Conservation (phyloP, 2,113 vertebrate genomes). For the Lepus europaeus region DNA sequence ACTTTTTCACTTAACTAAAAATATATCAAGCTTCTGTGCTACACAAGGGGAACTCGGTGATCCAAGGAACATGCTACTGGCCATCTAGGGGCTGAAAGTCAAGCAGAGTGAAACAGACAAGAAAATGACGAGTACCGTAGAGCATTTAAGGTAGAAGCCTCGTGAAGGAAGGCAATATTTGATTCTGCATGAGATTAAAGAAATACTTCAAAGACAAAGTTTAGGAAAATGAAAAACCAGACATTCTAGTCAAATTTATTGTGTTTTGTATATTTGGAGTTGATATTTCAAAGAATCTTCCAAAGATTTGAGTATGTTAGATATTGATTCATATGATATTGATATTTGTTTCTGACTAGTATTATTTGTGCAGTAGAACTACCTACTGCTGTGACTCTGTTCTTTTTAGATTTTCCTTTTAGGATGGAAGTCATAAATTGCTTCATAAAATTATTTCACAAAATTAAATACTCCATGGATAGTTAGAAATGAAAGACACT, state of each 20-base stretch:
- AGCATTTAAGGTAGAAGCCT: neutral
- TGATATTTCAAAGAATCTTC: neutral
- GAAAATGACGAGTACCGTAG: constrained; percentile 25
- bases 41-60: constrained; percentile 4
- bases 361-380: neutral
- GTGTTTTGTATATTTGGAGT: constrained; percentile 46
- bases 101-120: neutral
- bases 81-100: neutral
- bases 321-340: neutral
- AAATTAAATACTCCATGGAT: constrained; percentile 58
- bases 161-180: neutral
- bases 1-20: constrained; percentile 24
- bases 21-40: neutral
- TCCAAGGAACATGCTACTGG: neutral
- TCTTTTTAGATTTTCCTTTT: constrained; percentile 51
- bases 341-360: constrained; percentile 15
- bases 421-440: constrained; percentile 30
- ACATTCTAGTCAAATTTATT: neutral
- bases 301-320: neutral
- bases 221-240: neutral
- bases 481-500: constrained; percentile 56
- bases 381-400: neutral
- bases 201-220: constrained; percentile 22
- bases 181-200: constrained; percentile 35
- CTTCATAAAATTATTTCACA: constrained; percentile 57